phyloP scores from a whole-genome alignment of 1,140 invertebrate genomes.

The Bombus haemorrhoidalis region DNA sequence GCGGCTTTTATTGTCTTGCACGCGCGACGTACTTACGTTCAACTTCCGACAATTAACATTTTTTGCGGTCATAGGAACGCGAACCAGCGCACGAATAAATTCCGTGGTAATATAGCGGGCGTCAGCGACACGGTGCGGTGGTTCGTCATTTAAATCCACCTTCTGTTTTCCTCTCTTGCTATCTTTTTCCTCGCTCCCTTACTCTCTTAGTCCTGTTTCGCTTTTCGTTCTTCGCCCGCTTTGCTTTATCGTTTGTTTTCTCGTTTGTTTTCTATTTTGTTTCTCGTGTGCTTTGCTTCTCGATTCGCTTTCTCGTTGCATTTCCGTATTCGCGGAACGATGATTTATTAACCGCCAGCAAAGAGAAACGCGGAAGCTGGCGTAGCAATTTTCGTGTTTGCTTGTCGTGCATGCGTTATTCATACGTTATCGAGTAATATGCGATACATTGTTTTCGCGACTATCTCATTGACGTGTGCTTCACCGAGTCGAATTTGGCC shows the following conservation, averaged over 20 bases:
- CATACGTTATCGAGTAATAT: neutral
- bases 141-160: neutral
- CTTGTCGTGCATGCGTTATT: neutral
- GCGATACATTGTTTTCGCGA: neutral
- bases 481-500: neutral
- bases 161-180: neutral
- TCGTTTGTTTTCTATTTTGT: neutral
- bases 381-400: neutral
- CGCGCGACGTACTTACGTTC: neutral
- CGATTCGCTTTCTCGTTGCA: neutral
- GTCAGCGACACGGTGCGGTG: neutral
- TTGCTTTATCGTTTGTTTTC: neutral
- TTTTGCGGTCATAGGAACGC: neutral
- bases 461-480: neutral
- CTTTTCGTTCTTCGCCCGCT: neutral
- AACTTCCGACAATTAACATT: constrained; percentile 30
- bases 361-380: neutral
- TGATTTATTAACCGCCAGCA: neutral
- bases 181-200: neutral
- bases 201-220: neutral
- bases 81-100: constrained; percentile 3
- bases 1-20: neutral
- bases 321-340: constrained; percentile 1
- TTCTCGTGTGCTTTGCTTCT: neutral
- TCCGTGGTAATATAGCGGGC: neutral